Percentiles rank a stretch among this genome's conserved stretches.
Evolutionary conservation across 2,113 vertebrate genomes (phyloP).

Genomic region (Hystrix brachyura): DNA sequence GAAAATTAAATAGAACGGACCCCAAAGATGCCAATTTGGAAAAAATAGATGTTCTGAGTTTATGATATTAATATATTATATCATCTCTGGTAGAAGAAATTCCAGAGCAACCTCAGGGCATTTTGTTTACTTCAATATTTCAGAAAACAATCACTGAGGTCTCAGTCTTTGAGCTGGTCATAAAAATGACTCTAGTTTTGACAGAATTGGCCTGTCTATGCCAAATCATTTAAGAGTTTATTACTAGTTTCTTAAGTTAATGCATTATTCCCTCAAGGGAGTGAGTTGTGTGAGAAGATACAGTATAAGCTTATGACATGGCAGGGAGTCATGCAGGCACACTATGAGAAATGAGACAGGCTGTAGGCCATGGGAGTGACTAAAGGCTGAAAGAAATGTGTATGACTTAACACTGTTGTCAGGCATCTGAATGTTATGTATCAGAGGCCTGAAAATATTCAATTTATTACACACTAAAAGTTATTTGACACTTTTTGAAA

Average conservation of each 20-base stretch:
- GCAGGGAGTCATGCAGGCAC: not conserved
- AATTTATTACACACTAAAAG: constrained; percentile 48
- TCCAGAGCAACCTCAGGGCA: not conserved
- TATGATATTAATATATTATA: not conserved
- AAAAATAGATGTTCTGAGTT: constrained; percentile 15
- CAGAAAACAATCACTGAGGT: not conserved
- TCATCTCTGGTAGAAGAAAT: constrained; percentile 15
- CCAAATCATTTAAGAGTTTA: not conserved
- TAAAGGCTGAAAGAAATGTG: not conserved
- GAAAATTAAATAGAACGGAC: constrained; percentile 32
- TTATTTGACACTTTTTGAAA: constrained; percentile 40
- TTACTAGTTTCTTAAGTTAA: not conserved
- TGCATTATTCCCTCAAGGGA: not conserved
- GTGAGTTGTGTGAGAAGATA: not conserved
- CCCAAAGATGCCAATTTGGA: constrained; percentile 23
- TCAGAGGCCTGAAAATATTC: not conserved
- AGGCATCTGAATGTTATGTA: not conserved
- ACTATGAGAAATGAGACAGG: not conserved
- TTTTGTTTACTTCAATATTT: constrained; percentile 34
- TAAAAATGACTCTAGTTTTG: not conserved
- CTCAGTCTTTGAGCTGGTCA: not conserved
- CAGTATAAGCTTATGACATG: not conserved
- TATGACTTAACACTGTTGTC: not conserved
- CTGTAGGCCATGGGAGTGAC: not conserved
- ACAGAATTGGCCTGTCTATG: not conserved